A percentile compares a stretch with the other conserved stretches of the same genome.
Conservation (phyloP, 2,113 vertebrate species). For the Calonectris borealis region DNA sequence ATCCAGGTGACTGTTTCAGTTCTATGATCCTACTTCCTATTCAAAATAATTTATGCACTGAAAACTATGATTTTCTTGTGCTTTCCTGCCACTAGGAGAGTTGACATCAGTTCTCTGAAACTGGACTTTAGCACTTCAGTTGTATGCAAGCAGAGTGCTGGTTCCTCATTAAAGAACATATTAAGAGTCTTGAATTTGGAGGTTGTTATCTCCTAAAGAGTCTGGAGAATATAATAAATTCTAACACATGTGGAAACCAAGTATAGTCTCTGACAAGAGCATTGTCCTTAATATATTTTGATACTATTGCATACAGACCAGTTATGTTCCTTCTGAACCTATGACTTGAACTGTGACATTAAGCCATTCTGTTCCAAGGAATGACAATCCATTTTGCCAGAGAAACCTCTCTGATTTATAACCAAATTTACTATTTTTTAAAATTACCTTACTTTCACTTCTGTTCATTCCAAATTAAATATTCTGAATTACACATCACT, state of each 20-base stretch:
- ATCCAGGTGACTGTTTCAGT: background rate
- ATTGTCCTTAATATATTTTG: background rate
- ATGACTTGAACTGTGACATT: background rate
- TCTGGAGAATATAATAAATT: background rate
- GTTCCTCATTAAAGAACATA: background rate
- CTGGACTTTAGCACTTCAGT: background rate
- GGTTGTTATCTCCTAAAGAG: background rate
- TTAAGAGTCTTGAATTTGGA: background rate
- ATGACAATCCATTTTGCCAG: background rate
- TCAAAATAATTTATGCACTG: background rate
- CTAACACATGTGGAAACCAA: background rate
- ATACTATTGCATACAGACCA: background rate
- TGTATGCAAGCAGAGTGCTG: background rate
- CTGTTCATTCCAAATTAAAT: background rate
- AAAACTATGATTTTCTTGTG: background rate
- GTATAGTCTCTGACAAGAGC: background rate
- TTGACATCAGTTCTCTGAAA: background rate
- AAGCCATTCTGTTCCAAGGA: background rate
- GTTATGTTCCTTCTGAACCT: background rate
- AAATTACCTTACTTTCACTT: background rate
- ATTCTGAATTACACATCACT: background rate
- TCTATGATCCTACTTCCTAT: background rate
- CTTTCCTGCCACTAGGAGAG: background rate
- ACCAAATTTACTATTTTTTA: background rate
- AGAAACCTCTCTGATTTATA: background rate